phyloP scores from a whole-genome alignment of 2,888 invertebrate genomes.

The Pecten maximus region DNA sequence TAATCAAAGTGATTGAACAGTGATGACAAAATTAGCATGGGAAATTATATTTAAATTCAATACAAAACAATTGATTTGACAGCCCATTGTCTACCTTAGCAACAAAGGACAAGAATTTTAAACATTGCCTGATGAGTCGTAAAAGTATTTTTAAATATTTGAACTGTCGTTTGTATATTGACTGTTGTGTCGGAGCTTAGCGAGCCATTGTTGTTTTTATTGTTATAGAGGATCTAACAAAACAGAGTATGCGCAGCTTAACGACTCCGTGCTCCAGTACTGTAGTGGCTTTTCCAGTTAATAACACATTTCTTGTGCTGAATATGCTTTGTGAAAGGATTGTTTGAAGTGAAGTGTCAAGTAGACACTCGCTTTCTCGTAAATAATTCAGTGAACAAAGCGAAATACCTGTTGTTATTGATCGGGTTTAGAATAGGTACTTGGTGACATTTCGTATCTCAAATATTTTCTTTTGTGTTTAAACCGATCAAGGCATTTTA shows the following conservation, averaged over 20 bases:
- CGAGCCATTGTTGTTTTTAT: neutral
- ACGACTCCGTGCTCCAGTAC: neutral
- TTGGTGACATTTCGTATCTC: conserved; percentile 4
- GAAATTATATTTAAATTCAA: neutral
- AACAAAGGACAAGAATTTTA: neutral
- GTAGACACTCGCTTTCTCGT: neutral
- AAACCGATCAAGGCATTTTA: neutral
- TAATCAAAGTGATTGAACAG: no score
- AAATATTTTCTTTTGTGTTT: neutral
- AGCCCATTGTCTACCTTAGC: neutral
- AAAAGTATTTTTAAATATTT: conserved; percentile 2
- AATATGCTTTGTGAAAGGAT: neutral
- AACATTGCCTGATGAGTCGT: neutral
- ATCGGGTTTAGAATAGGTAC: neutral
- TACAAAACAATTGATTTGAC: neutral
- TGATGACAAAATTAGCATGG: no score
- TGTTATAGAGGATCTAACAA: neutral
- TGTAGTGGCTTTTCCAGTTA: neutral
- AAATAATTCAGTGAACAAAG: neutral
- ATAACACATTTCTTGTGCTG: neutral
- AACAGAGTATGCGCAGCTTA: neutral
- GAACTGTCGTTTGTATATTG: neutral
- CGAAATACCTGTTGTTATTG: neutral
- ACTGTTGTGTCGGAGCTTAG: neutral
- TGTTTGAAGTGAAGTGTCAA: neutral